phyloP scores from a whole-genome alignment of 1,140 invertebrate species.

The Scaptomyza montana region DNA sequence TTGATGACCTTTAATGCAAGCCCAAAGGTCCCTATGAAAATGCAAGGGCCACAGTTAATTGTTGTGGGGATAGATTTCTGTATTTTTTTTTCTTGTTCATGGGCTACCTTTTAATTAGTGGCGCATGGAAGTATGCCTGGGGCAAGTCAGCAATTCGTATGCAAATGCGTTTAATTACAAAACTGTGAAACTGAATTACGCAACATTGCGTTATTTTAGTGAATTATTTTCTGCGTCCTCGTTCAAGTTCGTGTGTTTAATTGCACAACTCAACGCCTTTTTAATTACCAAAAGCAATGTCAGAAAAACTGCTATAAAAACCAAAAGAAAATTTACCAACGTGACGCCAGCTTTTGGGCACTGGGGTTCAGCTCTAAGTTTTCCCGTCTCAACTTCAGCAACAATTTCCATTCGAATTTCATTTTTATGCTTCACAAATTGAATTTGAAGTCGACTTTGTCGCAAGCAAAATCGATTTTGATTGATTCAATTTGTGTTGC shows the following conservation, averaged over 20 bases:
- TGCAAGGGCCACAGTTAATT: conserved; percentile 26
- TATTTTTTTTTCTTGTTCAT: not conserved
- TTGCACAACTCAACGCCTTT: conserved; percentile 77
- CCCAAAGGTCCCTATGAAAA: conserved; percentile 3
- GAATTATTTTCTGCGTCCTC: conserved; percentile 52
- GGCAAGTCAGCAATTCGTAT: conserved; percentile 71
- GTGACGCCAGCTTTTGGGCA: conserved; percentile 19
- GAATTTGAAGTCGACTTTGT: conserved; percentile 39
- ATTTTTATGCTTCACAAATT: conserved; percentile 32
- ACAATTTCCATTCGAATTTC: conserved; percentile 36
- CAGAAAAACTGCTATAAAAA: not conserved
- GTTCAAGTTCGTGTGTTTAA: conserved; percentile 73
- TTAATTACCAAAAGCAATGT: conserved; percentile 52
- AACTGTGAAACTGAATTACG: conserved; percentile 80
- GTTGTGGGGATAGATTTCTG: conserved; percentile 8
- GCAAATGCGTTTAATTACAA: conserved; percentile 82
- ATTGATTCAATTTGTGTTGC: conserved; percentile 59
- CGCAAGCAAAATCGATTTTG: conserved; percentile 49
- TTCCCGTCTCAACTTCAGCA: not conserved
- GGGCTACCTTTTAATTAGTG: conserved; percentile 62
- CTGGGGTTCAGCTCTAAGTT: not conserved
- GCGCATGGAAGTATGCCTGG: conserved; percentile 70
- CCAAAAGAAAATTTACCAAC: conserved; percentile 30
- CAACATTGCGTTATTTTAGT: conserved; percentile 79
- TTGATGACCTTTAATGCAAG: conserved; percentile 67